Evolutionary conservation across 1,140 invertebrate genomes (phyloP), one percentile per base, ranked within the genome.

Genomic region (Leptonema lineaticorne): DNA sequence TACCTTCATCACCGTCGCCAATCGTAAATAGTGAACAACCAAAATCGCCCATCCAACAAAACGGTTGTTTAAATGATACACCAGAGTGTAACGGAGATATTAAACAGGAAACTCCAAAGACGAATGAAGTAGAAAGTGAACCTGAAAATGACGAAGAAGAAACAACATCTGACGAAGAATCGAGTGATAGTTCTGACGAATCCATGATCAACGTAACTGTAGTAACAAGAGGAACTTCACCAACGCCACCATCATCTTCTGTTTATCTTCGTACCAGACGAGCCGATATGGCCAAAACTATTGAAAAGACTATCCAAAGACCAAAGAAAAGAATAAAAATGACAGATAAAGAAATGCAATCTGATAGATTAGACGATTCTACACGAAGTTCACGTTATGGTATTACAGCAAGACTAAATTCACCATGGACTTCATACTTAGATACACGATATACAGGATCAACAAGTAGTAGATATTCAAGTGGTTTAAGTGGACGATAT

Each of bases 211-310:
- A 84, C 0, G 74, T 92, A 4, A 83, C 83, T 4, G 85, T 92
- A 18, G 81, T 90, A 0, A 91, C 89, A 0, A 81, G 91, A 71
- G 87, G 87, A 33, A 93, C 91, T 1, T 92, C 90, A 7, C 91
- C 91, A 0, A 89, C 87, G 0, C 85, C 88, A 1, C 88, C 89
- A 1, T 85, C 86, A n/a, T 85, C 85, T 14, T 86, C 86, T 7
- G 78, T 84, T n/a, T 88, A 84, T 70, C 79, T 89, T 1, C 80
- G 88, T 72, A 86, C 82, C 8, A 84, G 88, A 69, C 81, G 90
- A 74, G 85, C 87, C 0, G 90, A 91, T 68, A 85, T 89, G 67
- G 87, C 89, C 6, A 88, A 90, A 75, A 84, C 85, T 22, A 82
- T 89, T 46, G 86, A 90, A 75, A 89, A 88, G 77, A 86, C 87